Conservation (phyloP, 2,797 vertebrate species). For the Hybognathus amarus region DNA sequence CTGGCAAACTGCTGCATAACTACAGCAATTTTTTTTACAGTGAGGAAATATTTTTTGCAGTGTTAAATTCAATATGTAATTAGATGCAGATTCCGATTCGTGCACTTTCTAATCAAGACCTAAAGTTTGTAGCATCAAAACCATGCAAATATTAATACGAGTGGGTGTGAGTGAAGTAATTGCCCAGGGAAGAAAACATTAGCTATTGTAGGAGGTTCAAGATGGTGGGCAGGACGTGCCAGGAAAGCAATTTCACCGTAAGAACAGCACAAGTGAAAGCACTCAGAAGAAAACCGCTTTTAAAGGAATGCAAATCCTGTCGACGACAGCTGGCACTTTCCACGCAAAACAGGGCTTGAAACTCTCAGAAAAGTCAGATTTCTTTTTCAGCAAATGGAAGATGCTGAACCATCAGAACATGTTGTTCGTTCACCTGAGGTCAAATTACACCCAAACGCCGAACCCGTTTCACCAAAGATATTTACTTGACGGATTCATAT, state of each 20-base stretch:
- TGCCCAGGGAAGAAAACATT: conserved; percentile 17
- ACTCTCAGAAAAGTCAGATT: neutral
- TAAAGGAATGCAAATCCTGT: conserved; percentile 9
- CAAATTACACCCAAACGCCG: neutral
- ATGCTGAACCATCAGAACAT: neutral
- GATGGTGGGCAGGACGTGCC: conserved; percentile 18
- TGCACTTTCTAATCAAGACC: neutral
- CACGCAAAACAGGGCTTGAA: neutral
- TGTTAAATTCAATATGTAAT: neutral
- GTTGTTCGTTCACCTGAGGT: neutral
- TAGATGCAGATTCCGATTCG: neutral
- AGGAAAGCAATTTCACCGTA: conserved; percentile 17
- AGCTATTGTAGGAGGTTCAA: conserved; percentile 22
- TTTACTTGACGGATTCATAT: neutral
- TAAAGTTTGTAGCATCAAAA: neutral
- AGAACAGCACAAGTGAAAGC: conserved; percentile 10
- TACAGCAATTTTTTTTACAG: no score
- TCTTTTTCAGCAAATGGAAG: neutral
- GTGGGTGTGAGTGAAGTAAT: conserved; percentile 10
- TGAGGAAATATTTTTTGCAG: no score
- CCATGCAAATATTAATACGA: conserved; percentile 19
- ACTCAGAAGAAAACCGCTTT: conserved; percentile 1
- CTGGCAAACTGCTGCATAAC: no score
- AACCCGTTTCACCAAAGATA: neutral
- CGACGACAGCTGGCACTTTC: conserved; percentile 11